Evolutionary conservation across 1,140 invertebrate genomes (phyloP).

Genomic region (Musca domestica): DNA sequence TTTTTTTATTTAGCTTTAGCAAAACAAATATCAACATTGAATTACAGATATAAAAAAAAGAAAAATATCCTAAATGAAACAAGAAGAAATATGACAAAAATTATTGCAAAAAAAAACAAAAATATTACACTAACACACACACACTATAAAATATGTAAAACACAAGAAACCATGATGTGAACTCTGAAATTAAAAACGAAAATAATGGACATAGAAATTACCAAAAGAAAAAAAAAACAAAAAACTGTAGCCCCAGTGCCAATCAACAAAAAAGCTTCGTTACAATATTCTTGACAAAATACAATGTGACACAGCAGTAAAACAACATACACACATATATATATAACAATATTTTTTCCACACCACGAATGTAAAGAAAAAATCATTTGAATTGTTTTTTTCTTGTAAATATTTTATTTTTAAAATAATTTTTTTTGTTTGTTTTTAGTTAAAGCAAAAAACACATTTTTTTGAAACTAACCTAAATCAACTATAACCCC

Average conservation of each 20-base stretch:
- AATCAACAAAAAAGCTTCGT: neutral
- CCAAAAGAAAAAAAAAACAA: neutral
- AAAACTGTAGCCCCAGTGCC: slow-evolving; percentile 10
- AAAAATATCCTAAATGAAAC: neutral
- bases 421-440: neutral
- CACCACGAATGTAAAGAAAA: slow-evolving; percentile 13
- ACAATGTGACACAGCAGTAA: neutral
- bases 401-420: slow-evolving; percentile 20
- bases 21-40: no score
- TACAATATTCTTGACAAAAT: neutral
- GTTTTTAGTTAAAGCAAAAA: neutral
- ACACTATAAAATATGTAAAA: neutral
- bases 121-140: no score
- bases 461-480: neutral
- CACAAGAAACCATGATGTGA: neutral
- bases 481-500: no score
- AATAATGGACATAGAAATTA: neutral
- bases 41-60: neutral
- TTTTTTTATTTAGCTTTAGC: neutral
- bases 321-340: neutral
- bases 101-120: no score
- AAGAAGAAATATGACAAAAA: neutral
- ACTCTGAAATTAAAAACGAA: slow-evolving; percentile 3
- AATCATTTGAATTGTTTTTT: slow-evolving; percentile 9
- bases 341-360: neutral